Base-by-base conservation (phyloP, 2,797 vertebrate genomes). In the Fistularia tabacaria region DNA sequence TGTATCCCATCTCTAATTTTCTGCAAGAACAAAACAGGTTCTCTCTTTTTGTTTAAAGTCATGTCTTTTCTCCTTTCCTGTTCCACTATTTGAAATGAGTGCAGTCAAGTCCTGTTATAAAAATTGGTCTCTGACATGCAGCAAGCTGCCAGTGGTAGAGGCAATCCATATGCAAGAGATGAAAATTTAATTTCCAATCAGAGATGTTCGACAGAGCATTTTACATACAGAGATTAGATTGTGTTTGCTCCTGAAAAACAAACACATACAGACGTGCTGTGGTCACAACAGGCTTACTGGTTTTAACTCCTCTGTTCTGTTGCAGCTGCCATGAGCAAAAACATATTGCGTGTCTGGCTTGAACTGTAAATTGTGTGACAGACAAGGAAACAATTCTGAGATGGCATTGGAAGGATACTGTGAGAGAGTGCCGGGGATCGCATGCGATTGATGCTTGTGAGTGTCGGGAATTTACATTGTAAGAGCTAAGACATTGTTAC, bases 331-430 rank as follows among this genome's bases (percentile, higher is more conserved):
- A 6, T 25, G 49, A 56, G 63, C 59, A 52, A 38, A 50, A 25
- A 57, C 38, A 9, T 51, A 62, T 44, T 56, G 51, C 57, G 46
- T 50, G 25, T 25, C 25, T 3, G 25, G 68, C 50, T 45, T 41
- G 14, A 59, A 13, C 1, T 1, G 36, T 51, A 56, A 68, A 43
- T n/a, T 71, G 36, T 61, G 38, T 59, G 41, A 46, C 15, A 3
- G 64, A 79, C 71, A 81, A 77, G 61, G 65, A 46, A 46, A 50
- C 38, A 39, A 62, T 77, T 79, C 66, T 70, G 51, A 66, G 46
- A 63, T 15, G 37, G 64, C 47, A 51, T 48, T 38, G 72, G 40
- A 39, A 48, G 45, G 55, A 55, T 3, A 6, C 43, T 49, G 25
- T 46, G 62, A 44, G 44, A 43, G 47, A 42, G n/a, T 14, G 25